phyloP scores from a whole-genome alignment of 2,888 invertebrate genomes.

The Griposia aprilina region DNA sequence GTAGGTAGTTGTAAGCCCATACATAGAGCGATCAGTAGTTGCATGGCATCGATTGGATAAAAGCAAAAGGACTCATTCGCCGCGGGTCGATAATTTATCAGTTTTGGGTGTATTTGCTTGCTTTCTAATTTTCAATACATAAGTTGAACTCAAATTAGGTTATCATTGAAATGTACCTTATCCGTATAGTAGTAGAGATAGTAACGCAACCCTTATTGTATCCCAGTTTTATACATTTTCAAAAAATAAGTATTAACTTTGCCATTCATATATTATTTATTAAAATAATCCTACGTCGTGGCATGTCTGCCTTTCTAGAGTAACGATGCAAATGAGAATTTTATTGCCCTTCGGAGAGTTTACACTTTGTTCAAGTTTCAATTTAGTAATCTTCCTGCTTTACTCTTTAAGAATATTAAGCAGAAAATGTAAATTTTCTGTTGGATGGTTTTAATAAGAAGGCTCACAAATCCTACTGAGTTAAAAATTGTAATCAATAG shows the following conservation, averaged over 20 bases:
- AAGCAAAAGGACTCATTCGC: not conserved
- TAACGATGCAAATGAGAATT: constrained; percentile 28
- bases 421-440: constrained; percentile 8
- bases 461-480: not conserved
- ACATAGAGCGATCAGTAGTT: not conserved
- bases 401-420: constrained; percentile 17
- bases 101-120: not conserved
- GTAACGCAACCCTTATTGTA: not conserved
- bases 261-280: not conserved
- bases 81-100: not conserved
- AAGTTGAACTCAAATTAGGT: not conserved
- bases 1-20: too few relatives aligned
- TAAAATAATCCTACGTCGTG: not conserved
- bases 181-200: not conserved
- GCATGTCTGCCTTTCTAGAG: not conserved
- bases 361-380: constrained; percentile 23
- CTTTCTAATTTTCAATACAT: not conserved
- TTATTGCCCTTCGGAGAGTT: constrained; percentile 16
- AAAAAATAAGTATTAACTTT: not conserved
- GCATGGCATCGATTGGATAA: not conserved
- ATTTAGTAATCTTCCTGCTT: constrained; percentile 32
- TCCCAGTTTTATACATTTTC: not conserved
- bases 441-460: not conserved
- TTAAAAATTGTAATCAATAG: not conserved
- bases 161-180: not conserved